Evolutionary conservation across 2,113 vertebrate genomes (phyloP).

Genomic region (Neodon shergylaensis): DNA sequence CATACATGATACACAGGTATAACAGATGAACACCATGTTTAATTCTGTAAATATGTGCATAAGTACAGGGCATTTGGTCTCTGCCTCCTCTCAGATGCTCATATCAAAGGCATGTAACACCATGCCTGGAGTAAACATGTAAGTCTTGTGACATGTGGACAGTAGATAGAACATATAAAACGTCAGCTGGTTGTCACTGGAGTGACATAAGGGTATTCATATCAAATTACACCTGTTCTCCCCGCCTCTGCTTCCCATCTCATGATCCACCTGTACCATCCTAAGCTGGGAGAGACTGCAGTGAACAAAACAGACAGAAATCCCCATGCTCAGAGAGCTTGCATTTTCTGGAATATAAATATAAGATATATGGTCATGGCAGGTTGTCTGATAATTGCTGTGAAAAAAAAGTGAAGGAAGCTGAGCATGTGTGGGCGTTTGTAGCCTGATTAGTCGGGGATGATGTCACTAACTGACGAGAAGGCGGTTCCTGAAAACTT

Average conservation of each 20-base stretch:
- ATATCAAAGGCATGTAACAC: background rate
- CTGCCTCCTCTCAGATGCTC: no score
- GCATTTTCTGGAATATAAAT: background rate
- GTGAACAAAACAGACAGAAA: background rate
- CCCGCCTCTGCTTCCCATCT: background rate
- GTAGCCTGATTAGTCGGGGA: background rate
- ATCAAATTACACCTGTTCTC: background rate
- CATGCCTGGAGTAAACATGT: background rate
- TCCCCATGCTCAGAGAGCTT: background rate
- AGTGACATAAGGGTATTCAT: background rate
- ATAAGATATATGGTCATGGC: background rate
- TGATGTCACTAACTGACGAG: background rate
- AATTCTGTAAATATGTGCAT: background rate
- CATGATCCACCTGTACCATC: background rate
- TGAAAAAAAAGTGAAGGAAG: background rate
- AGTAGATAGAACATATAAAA: slow-evolving; percentile 5
- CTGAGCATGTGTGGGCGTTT: no score
- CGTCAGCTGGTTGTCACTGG: background rate
- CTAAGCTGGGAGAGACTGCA: background rate
- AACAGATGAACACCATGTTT: background rate
- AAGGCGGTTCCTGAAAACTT: rapidly evolving
- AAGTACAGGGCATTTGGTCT: background rate
- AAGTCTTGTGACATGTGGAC: background rate
- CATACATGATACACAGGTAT: background rate
- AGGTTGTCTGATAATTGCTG: background rate